These are phyloP conservation scores for Minunthozetes semirufus DNA, from an alignment of 2,888 invertebrate species.

Conservation along the genomic window DNA sequence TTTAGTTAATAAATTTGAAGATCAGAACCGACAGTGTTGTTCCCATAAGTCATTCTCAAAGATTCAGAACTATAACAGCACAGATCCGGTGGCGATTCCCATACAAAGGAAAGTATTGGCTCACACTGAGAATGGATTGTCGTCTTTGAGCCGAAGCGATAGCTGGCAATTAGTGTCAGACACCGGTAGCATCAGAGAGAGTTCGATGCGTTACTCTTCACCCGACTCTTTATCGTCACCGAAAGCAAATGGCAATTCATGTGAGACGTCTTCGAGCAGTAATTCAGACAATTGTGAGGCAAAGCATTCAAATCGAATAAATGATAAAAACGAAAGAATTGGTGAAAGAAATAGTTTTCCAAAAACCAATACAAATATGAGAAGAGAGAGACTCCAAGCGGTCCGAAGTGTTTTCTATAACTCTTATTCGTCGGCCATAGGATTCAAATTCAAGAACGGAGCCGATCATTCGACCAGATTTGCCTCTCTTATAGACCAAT, in stretches of 20 bases:
- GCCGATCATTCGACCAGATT: conserved; percentile 46
- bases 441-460: conserved; percentile 53
- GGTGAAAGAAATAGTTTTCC: not conserved
- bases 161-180: conserved; percentile 49
- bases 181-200: conserved; percentile 46
- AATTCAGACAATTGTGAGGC: conserved; percentile 2
- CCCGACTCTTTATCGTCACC: conserved; percentile 29
- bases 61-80: not conserved
- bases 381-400: conserved; percentile 51
- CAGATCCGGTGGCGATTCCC: conserved; percentile 33
- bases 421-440: conserved; percentile 55
- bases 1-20: conserved; percentile 24
- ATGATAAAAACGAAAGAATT: not conserved
- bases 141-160: conserved; percentile 29
- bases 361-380: not conserved
- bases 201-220: conserved; percentile 40
- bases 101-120: not conserved
- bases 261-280: conserved; percentile 11
- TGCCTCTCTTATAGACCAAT: not conserved
- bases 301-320: not conserved
- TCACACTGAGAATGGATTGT: not conserved
- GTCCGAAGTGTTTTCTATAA: conserved; percentile 57
- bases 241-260: not conserved
- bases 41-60: too few species aligned
- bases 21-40: not conserved